Percentiles rank a stretch among this genome's conserved stretches.
phyloP scores from a whole-genome alignment of 2,797 vertebrate species.

The Syncerus caffer region DNA sequence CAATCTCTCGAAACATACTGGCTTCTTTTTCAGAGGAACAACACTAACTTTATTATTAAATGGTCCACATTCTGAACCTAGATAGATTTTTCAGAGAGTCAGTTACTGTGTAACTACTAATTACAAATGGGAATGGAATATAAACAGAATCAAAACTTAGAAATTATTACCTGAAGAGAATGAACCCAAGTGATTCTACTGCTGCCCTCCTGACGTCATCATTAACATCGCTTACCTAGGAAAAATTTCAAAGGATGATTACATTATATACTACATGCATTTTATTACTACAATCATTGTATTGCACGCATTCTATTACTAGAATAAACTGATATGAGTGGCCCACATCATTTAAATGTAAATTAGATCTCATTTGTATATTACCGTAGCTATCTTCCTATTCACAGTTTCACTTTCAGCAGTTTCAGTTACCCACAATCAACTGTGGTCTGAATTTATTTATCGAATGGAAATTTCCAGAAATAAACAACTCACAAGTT shows the following conservation, averaged over 20 bases:
- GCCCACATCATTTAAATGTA: not conserved
- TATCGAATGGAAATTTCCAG: not conserved
- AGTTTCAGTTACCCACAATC: not conserved
- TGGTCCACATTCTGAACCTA: not conserved
- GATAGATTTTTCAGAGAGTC: not conserved
- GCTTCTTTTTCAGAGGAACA: not conserved
- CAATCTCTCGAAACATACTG: not conserved
- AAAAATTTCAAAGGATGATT: constrained; percentile 26
- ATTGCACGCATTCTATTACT: not conserved
- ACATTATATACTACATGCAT: not conserved
- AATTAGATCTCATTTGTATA: not conserved
- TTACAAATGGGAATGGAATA: not conserved
- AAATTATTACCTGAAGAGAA: constrained; percentile 94
- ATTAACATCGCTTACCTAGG: constrained; percentile 97
- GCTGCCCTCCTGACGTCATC: constrained; percentile 97
- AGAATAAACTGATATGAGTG: not conserved
- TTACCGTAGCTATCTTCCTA: not conserved
- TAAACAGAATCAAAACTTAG: constrained; percentile 8
- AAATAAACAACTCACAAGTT: not conserved
- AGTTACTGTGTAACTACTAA: constrained; percentile 4
- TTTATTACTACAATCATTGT: not conserved
- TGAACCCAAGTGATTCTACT: constrained; percentile 99
- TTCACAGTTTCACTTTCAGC: not conserved
- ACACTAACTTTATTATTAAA: not conserved
- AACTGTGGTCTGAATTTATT: not conserved